phyloP scores from a whole-genome alignment of 2,888 invertebrate genomes.

The Daptonema setosum region DNA sequence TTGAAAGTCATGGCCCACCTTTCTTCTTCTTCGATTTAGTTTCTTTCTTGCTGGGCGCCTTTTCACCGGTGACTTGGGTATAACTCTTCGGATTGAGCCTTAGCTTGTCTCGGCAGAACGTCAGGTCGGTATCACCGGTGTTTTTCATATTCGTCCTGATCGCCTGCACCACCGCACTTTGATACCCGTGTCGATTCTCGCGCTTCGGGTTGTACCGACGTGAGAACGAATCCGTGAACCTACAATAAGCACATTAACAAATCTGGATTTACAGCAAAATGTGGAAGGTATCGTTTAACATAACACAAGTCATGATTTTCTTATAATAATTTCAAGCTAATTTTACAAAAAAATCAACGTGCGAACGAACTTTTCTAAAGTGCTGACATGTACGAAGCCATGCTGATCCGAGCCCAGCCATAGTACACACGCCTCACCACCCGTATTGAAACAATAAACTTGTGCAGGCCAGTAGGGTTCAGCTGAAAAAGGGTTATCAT shows the following conservation, averaged over 20 bases:
- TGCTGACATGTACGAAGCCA: not conserved
- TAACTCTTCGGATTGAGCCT: not conserved
- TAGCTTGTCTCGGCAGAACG: not conserved
- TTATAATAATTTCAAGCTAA: too few relatives aligned
- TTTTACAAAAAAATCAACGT: not conserved
- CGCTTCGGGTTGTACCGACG: conserved; percentile 3
- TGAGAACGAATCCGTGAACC: not conserved
- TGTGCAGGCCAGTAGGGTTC: conserved; percentile 3
- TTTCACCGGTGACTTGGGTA: not conserved
- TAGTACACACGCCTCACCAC: not conserved
- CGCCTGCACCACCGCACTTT: not conserved
- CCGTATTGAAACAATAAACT: not conserved
- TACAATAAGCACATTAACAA: not conserved
- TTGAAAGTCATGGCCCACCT: too few relatives aligned
- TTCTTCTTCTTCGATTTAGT: too few relatives aligned
- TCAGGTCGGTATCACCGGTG: not conserved
- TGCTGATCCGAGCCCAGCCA: conserved; percentile 1
- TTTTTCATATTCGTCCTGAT: not conserved
- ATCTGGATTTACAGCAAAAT: too few relatives aligned
- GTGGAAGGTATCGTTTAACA: too few relatives aligned
- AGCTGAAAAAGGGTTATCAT: not conserved
- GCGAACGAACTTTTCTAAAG: not conserved
- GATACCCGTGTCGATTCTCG: not conserved
- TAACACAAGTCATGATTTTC: too few relatives aligned
- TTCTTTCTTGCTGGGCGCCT: too few relatives aligned